phyloP scores from a whole-genome alignment of 1,140 invertebrate genomes.

The Scaptodrosophila lebanonensis region DNA sequence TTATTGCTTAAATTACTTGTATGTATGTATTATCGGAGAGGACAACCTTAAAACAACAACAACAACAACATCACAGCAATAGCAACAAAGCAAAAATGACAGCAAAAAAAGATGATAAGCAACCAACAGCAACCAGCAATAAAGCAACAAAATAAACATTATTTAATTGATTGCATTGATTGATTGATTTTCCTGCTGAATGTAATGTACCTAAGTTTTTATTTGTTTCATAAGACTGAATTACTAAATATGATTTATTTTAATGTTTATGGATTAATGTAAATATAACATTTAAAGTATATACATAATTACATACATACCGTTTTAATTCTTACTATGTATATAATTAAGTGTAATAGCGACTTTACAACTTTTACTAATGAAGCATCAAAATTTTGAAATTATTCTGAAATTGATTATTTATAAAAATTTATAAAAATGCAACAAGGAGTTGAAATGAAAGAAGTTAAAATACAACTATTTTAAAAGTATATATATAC shows the following conservation, averaged over 20 bases:
- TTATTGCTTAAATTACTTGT: too few relatives aligned
- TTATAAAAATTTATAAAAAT: conserved; percentile 30
- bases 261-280: conserved; percentile 28
- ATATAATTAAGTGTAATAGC: conserved; percentile 45
- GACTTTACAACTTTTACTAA: conserved; percentile 72
- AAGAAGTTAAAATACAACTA: conserved; percentile 8
- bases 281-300: conserved; percentile 19
- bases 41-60: not conserved
- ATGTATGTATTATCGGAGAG: too few relatives aligned
- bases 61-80: not conserved
- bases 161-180: conserved; percentile 21
- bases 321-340: conserved; percentile 37
- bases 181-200: conserved; percentile 49
- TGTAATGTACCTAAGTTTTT: conserved; percentile 70
- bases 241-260: conserved; percentile 68
- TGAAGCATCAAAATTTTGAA: conserved; percentile 66
- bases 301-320: conserved; percentile 20
- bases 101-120: conserved; percentile 8
- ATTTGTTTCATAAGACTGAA: conserved; percentile 77
- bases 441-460: conserved; percentile 9
- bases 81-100: not conserved
- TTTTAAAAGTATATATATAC: not conserved
- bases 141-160: conserved; percentile 15
- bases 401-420: conserved; percentile 66
- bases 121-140: conserved; percentile 4